Percentiles rank a stretch among this genome's conserved stretches.
Conservation (phyloP, 2,888 invertebrate genomes). For the Coecobrya sp. region DNA sequence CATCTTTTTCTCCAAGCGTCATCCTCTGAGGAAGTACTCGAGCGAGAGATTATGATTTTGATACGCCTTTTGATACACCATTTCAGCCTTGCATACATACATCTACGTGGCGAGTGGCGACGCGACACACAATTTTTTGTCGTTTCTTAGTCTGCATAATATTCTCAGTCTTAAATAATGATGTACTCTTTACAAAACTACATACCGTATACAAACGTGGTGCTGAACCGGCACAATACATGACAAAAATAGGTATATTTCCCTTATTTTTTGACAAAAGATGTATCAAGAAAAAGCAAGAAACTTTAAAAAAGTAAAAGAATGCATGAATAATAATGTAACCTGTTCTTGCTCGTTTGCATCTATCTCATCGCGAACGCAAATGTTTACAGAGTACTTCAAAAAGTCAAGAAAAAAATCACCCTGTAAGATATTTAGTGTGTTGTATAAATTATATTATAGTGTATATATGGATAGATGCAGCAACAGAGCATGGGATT, state of each 20-base stretch:
- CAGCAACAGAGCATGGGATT: constrained; percentile 55
- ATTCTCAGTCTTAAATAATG: neutral
- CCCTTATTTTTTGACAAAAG: constrained; percentile 50
- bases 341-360: constrained; percentile 79
- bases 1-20: constrained; percentile 30
- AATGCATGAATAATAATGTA: constrained; percentile 78
- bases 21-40: constrained; percentile 4
- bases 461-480: constrained; percentile 38
- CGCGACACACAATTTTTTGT: constrained; percentile 30
- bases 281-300: neutral
- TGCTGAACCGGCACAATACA: neutral
- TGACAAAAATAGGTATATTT: constrained; percentile 56
- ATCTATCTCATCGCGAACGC: constrained; percentile 62
- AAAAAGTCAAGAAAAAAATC: constrained; percentile 61
- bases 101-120: constrained; percentile 57
- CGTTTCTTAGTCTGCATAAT: constrained; percentile 12
- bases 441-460: too few relatives aligned
- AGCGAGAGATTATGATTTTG: constrained; percentile 76
- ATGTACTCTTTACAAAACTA: neutral
- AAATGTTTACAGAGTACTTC: constrained; percentile 71
- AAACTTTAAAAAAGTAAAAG: constrained; percentile 28
- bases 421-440: neutral
- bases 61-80: constrained; percentile 75
- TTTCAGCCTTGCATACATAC: constrained; percentile 52
- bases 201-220: neutral